phyloP scores from a whole-genome alignment of 2,888 invertebrate species.

The Pogonocherus hispidulus region DNA sequence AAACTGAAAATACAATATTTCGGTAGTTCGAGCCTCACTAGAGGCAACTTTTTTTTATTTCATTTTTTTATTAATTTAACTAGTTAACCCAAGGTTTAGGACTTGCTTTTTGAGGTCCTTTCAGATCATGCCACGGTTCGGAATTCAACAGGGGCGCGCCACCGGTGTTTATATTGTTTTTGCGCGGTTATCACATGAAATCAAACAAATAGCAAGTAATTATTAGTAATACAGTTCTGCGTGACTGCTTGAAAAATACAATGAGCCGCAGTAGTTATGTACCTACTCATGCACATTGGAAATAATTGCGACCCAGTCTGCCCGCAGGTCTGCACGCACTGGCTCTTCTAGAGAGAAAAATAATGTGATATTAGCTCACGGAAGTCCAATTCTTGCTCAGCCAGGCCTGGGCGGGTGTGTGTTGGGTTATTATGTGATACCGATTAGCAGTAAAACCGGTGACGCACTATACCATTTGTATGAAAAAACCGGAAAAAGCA shows the following conservation, averaged over 20 bases:
- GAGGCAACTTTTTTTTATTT: too few relatives aligned
- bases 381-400: constrained; percentile 33
- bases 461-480: constrained; percentile 2
- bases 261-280: constrained; percentile 55
- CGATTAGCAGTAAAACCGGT: constrained; percentile 2
- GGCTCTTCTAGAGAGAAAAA: constrained; percentile 52
- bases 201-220: constrained; percentile 62
- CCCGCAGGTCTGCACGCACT: constrained; percentile 66
- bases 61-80: too few relatives aligned
- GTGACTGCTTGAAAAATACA: constrained; percentile 64
- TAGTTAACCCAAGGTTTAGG: too few relatives aligned
- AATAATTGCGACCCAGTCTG: constrained; percentile 66
- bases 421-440: constrained; percentile 21
- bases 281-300: constrained; percentile 62
- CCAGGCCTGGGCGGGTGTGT: too few relatives aligned
- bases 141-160: background rate
- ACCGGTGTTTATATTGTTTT: constrained; percentile 22
- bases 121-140: background rate
- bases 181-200: constrained; percentile 57
- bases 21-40: too few relatives aligned
- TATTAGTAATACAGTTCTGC: constrained; percentile 63
- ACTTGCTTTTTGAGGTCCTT: too few relatives aligned
- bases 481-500: background rate
- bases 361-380: constrained; percentile 50
- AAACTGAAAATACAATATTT: too few relatives aligned